Evolutionary conservation across 2,113 vertebrate species (phyloP), one percentile per base, ranked within the genome.

Genomic region (Urocolius indicus): DNA sequence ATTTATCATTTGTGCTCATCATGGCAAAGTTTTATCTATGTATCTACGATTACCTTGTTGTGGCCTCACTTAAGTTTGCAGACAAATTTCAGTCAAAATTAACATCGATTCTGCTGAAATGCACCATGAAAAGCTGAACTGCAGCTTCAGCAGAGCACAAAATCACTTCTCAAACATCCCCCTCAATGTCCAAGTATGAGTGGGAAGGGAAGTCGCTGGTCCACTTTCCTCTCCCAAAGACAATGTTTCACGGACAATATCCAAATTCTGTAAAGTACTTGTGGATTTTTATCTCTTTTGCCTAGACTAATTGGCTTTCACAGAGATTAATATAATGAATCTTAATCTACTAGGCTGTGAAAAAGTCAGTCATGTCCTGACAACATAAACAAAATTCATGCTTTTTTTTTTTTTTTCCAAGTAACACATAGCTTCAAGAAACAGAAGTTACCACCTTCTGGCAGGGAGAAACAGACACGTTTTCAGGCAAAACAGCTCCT

Each of bases 361-460:
- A 71, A 76, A 92, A 82, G 36, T 67, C 65, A 85, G 57, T 88
- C 55, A 95, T 72, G 23, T 82, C 69, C 57, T 65, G 65, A 85
- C 71, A 90, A 66, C 3, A 3, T 29, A 95, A 89, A 81, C 11
- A 34, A 89, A 84, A 57, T 72, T 6, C 81, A 89, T 48, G 3
- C 16, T 16, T 41, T 51, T 69, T 30, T 19, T 4, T 2, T 16
- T 45, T 55, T 69, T 30, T 19, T 4, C 2, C 16, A 79, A 71
- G 16, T 34, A 27, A 58, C 45, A 69, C 2, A 6, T 72, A n/a
- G 19, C 46, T 84, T 84, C 54, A 52, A 54, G 72, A 87, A 91
- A 62, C 84, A 94, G 66, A 94, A 63, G 73, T 94, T 95, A 91
- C 57, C 48, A 75, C 61, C 57, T 91, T 81, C 74, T 94, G 57